Evolutionary conservation across 1,140 invertebrate species (phyloP), one percentile per base, ranked within the genome.

Genomic region (Orius insidiosus): DNA sequence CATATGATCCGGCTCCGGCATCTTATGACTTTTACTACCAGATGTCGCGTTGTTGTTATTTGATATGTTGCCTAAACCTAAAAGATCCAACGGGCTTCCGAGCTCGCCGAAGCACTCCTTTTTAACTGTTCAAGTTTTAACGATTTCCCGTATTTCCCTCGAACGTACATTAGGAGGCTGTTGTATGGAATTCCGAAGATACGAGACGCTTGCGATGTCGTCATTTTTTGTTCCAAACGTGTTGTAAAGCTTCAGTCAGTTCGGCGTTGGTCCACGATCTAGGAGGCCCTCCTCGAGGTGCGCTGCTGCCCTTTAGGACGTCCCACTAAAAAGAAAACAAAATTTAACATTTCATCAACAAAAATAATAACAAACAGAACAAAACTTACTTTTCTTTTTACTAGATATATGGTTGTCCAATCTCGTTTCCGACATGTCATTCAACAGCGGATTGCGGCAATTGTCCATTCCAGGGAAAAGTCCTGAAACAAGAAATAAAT

Each of bases 191-290:
- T 90, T 5, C 85, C 85, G 59, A 86, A 89, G 54, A 87, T 82
- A 36, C 85, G 65, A 10, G 82, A 86, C 1, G 85, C 85, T 61
- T 89, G 85, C 50, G 83, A 87, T 1, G 85, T 89, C n/a, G 85
- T 89, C 82, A 89, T 88, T 58, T 86, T 57, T 87, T 87, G 60
- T 87, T 87, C 85, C 85, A 89, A 1, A 89, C 85, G 60, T 87
- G 83, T 55, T 86, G 82, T 10, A 89, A 66, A 0, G 85, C 85
- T 61, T 88, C 80, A 9, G 85, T 88, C 8, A 89, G 68, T 56
- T 89, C 85, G 0, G 79, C 79, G 63, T 89, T 89, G 11, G 84
- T 88, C 85, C 85, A 89, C 0, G 84, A 86, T 14, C 85, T 67
- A 0, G 85, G 85, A 1, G 85, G 85, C 1, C 85, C 85, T 6